Evolutionary conservation across 2,113 vertebrate genomes (phyloP).

Genomic region (Gymnocephalus cernua): DNA sequence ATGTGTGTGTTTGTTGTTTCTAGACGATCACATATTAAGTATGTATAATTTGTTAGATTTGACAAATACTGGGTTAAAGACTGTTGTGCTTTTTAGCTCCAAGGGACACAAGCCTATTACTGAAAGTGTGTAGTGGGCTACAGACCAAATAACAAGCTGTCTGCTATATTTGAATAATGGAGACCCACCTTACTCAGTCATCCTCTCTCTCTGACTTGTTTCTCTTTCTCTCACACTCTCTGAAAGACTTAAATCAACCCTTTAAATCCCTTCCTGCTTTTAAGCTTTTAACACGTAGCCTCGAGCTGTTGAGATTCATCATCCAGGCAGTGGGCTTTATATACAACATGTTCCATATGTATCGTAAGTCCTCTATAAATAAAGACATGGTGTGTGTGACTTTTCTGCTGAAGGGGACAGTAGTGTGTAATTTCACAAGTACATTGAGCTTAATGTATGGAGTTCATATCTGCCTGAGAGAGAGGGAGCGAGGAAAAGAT

Average conservation of each 20-base stretch:
- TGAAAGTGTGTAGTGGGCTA: not conserved
- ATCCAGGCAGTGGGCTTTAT: not conserved
- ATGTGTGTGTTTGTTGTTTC: constrained; percentile 10
- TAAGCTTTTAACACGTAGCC: constrained; percentile 19
- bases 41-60: constrained; percentile 11
- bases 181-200: constrained; percentile 13
- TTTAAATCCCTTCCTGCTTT: constrained; percentile 26
- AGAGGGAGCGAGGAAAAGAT: constrained; percentile 28
- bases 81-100: not conserved
- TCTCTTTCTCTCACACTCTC: not conserved
- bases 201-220: constrained; percentile 1
- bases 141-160: constrained; percentile 29
- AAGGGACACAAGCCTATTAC: constrained; percentile 1
- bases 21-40: not conserved
- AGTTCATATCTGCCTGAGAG: constrained; percentile 26
- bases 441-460: constrained; percentile 7
- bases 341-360: not conserved
- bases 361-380: constrained; percentile 27
- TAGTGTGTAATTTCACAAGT: constrained; percentile 10
- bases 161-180: constrained; percentile 15
- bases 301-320: constrained; percentile 30
- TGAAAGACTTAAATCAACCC: constrained; percentile 21
- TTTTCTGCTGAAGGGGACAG: not conserved
- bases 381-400: constrained; percentile 3
- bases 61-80: not conserved